Conservation (phyloP, 2,797 vertebrate species). For the Capromys pilorides region DNA sequence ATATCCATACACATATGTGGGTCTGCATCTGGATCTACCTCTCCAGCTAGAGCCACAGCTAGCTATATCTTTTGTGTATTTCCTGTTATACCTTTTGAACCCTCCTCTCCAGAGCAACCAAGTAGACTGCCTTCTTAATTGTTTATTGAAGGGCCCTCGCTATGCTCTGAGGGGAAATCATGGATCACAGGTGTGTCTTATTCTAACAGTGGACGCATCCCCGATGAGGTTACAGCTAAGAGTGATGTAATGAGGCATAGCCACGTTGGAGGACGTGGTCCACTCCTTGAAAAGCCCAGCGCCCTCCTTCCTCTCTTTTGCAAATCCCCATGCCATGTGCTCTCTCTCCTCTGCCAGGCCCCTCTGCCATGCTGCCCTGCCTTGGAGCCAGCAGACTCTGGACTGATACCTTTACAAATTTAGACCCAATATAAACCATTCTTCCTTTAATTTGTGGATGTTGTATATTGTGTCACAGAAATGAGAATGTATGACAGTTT, state of each 20-base stretch:
- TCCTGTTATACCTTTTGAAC: background rate
- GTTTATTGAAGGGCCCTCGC: too few species aligned
- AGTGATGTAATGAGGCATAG: background rate
- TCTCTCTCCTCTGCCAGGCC: background rate
- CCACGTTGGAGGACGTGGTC: background rate
- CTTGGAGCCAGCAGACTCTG: background rate
- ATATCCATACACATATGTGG: background rate
- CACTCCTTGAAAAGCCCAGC: background rate
- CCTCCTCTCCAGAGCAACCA: background rate
- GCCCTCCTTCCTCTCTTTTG: background rate
- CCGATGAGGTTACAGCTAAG: background rate
- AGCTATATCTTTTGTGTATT: background rate
- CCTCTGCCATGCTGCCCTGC: too few species aligned
- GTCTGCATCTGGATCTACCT: too few species aligned
- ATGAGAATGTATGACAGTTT: background rate
- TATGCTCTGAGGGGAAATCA: too few species aligned
- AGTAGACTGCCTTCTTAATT: background rate
- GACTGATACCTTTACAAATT: background rate
- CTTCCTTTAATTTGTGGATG: background rate
- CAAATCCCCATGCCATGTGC: background rate
- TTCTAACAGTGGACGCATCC: background rate
- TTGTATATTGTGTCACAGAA: background rate
- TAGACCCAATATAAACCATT: background rate
- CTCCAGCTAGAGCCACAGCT: too few species aligned
- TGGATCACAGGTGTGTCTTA: background rate